Evolutionary conservation across 2,797 vertebrate genomes (phyloP).

Genomic region (Neopelma chrysocephalum): DNA sequence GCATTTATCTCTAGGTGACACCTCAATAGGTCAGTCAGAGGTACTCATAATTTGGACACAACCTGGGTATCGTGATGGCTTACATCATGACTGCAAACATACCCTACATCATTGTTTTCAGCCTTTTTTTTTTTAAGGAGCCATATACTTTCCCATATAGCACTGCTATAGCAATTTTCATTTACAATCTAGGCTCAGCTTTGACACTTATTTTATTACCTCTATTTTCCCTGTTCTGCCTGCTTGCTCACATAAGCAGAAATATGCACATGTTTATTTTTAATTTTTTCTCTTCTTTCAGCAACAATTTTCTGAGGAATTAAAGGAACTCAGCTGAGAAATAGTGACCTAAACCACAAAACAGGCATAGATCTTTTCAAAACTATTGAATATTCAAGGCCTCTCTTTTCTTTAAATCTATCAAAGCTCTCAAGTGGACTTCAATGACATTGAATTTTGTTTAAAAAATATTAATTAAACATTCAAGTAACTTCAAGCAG

Average conservation of each 20-base stretch:
- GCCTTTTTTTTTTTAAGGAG: neutral
- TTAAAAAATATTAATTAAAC: constrained; percentile 8
- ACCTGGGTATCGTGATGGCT: neutral
- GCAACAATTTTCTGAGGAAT: neutral
- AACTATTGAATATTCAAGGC: neutral
- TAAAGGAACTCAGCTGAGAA: neutral
- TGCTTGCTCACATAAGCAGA: neutral
- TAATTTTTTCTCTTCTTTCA: neutral
- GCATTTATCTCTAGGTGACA: neutral
- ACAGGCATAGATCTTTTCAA: neutral
- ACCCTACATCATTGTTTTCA: neutral
- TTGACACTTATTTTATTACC: neutral
- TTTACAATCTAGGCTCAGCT: neutral
- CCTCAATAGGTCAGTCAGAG: neutral
- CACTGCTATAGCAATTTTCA: neutral
- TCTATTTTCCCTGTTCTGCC: neutral
- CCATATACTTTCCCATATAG: neutral
- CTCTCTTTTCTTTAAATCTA: neutral
- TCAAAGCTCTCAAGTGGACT: neutral
- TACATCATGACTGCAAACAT: neutral
- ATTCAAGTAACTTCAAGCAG: neutral
- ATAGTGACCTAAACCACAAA: neutral
- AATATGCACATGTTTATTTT: neutral
- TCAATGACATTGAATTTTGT: neutral
- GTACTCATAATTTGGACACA: neutral